A percentile compares a stretch with the other conserved stretches of the same genome.
Conservation (phyloP, 2,113 vertebrate species). For the Chunga burmeisteri region DNA sequence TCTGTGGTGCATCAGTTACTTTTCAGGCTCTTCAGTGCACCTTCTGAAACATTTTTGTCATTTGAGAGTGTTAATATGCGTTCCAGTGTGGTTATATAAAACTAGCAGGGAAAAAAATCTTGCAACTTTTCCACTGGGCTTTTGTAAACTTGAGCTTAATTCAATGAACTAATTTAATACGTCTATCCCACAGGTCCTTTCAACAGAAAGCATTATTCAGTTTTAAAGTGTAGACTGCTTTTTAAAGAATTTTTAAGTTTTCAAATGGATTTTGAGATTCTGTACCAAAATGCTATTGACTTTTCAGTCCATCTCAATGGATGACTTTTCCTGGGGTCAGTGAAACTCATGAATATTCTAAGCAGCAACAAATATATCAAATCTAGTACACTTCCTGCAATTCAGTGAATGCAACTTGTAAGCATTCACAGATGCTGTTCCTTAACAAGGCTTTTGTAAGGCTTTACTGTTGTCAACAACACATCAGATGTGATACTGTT, state of each 20-base stretch:
- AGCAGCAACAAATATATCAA: neutral
- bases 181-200: neutral
- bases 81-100: neutral
- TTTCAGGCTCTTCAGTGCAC: neutral
- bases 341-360: constrained; percentile 34
- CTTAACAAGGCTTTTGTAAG: constrained; percentile 18
- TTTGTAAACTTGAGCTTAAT: neutral
- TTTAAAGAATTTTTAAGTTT: neutral
- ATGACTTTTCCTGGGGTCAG: neutral
- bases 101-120: neutral
- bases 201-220: neutral
- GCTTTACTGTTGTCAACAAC: neutral
- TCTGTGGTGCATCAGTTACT: neutral
- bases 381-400: constrained; percentile 5
- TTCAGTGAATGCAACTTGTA: constrained; percentile 11
- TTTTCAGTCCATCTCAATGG: neutral
- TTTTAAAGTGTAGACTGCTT: neutral
- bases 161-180: neutral
- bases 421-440: constrained; percentile 19
- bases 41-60: neutral
- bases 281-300: neutral
- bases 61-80: neutral
- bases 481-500: neutral
- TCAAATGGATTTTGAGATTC: neutral
- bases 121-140: neutral